Evolutionary conservation across 2,113 vertebrate species (phyloP), one percentile per base, ranked within the genome.

Genomic region (Oryzias celebensis): DNA sequence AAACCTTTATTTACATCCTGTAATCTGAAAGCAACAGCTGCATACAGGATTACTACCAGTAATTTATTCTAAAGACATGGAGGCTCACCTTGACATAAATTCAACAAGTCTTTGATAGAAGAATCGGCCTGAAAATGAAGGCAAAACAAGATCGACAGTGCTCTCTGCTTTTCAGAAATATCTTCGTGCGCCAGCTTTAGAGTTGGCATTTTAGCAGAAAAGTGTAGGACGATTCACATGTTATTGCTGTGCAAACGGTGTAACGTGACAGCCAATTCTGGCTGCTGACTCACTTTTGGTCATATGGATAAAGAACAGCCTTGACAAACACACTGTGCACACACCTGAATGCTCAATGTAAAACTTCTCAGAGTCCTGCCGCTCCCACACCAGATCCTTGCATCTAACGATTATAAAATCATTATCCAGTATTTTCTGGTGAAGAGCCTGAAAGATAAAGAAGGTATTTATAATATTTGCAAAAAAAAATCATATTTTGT

Each of bases 81-180:
- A 63, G 17, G 48, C n/a, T 65, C 84, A 97, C 97, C 97, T 99
- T 82, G 95, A 92, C 97, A 98, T 98, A 87, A 95, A 99, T 80
- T 99, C 96, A 86, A 97, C 96, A 73, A 99, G 91, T 68, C 96
- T 92, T 83, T 93, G 97, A 84, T 95, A 98, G 93, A 99, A 99
- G 89, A 98, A 99, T 26, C 92, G 89, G 7, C 91, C 97, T 98
- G 48, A 46, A 46, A 51, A 51, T 46, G 2, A 26, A 42, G 20
- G 14, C 48, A 47, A 52, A 6, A 58, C 0, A 36, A 10, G 36
- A 13, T 36, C 18, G 31, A 2, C 15, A 14, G 5, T 28, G 14
- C 24, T 31, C 6, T 3, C 24, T 52, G 15, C n/a, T 28, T 14
- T 43, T 3, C 42, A 2, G 26, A 28, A 28, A 5, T 28, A 1